phyloP scores from a whole-genome alignment of 2,113 vertebrate genomes.

The Morphnarchus princeps region DNA sequence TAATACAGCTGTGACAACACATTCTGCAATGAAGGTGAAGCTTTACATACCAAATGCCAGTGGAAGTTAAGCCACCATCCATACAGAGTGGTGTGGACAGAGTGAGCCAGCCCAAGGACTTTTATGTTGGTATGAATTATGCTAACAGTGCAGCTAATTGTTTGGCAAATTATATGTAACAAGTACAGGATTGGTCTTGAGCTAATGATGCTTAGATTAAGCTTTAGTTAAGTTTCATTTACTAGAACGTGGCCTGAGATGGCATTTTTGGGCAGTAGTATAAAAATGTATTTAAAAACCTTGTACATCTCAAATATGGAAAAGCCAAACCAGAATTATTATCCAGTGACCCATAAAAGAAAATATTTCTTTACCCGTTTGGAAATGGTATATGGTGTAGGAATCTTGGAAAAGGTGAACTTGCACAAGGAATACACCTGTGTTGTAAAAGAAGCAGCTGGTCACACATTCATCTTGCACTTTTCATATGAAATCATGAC shows the following conservation, averaged over 20 bases:
- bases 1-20: neutral
- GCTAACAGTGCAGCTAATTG: neutral
- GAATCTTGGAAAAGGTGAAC: constrained; percentile 95
- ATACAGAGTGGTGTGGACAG: neutral
- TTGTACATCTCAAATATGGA: neutral
- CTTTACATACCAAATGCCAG: neutral
- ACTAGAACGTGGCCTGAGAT: neutral
- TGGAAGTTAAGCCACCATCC: neutral
- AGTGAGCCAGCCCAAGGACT: neutral
- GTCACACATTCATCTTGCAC: neutral
- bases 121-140: neutral
- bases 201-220: neutral
- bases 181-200: neutral
- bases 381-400: constrained; percentile 87
- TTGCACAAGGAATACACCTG: constrained; percentile 95
- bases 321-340: neutral
- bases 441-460: neutral
- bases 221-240: neutral
- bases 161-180: neutral
- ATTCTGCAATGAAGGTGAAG: neutral
- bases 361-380: constrained; percentile 82
- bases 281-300: neutral
- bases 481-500: neutral
- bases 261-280: neutral
- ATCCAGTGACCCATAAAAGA: neutral